Conservation (phyloP, 1,140 invertebrate species). For the Cyclina sinensis region DNA sequence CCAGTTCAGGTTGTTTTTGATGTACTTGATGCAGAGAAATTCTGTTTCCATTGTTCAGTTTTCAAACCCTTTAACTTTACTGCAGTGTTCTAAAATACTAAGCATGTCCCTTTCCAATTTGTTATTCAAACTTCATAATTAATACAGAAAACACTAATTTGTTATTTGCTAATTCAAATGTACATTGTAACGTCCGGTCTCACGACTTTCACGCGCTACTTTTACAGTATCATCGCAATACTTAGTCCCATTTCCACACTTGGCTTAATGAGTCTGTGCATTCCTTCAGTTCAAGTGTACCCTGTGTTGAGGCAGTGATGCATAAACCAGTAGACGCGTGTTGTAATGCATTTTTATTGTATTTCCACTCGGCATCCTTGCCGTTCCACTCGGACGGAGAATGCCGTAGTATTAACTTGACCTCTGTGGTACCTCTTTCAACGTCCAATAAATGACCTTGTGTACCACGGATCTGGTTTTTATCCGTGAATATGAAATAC, state of each 20-base stretch:
- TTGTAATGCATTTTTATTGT: not conserved
- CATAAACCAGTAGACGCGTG: not conserved
- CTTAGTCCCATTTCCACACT: constrained; percentile 3
- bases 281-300: not conserved
- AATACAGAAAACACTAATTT: no score
- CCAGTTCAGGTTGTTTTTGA: no score
- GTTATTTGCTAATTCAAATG: no score
- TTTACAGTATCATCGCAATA: not conserved
- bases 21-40: no score
- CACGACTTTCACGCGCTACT: not conserved
- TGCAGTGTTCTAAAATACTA: no score
- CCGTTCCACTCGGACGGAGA: not conserved
- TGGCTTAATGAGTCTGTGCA: not conserved
- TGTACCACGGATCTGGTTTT: constrained; percentile 12
- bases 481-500: constrained; percentile 37
- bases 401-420: not conserved
- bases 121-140: no score
- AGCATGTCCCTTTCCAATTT: no score
- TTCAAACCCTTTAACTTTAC: no score
- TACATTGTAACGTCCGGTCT: no score
- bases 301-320: not conserved
- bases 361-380: not conserved
- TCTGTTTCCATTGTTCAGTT: no score
- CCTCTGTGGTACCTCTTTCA: not conserved
- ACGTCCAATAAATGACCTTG: constrained; percentile 15